Evolutionary conservation across 2,113 vertebrate genomes (phyloP).

Genomic region (Aptenodytes forsteri): DNA sequence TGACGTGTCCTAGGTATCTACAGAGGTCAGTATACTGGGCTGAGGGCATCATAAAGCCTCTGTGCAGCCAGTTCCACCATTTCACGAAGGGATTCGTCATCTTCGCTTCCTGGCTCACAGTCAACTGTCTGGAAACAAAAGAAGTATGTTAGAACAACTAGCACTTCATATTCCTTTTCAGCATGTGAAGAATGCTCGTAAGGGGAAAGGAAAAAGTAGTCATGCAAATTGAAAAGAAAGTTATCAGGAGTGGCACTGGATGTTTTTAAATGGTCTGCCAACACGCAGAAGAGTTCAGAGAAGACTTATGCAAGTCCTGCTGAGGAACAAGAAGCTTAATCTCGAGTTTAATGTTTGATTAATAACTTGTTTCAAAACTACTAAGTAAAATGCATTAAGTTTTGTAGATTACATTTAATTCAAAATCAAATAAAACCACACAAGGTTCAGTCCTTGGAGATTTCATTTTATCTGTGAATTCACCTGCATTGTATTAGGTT

Average conservation of each 20-base stretch:
- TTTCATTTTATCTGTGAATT: not conserved
- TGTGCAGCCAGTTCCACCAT: slow-evolving; percentile 90
- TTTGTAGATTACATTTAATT: not conserved
- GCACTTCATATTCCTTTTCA: not conserved
- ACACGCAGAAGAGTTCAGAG: not conserved
- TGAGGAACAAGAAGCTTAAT: not conserved
- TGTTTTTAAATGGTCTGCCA: not conserved
- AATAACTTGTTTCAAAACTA: not conserved
- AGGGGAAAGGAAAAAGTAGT: not conserved
- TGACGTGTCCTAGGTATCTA: not conserved
- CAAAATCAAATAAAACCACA: not conserved
- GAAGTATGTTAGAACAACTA: not conserved
- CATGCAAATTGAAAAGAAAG: not conserved
- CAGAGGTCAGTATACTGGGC: slow-evolving; percentile 78
- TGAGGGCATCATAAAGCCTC: slow-evolving; percentile 88
- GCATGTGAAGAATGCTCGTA: rapidly evolving
- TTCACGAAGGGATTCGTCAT: slow-evolving; percentile 89
- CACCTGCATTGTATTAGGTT: not conserved
- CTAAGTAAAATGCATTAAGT: not conserved
- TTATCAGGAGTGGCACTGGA: not conserved
- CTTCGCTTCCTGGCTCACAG: slow-evolving; percentile 83
- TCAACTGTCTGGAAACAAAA: slow-evolving; percentile 77
- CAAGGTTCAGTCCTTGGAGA: not conserved
- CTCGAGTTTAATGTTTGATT: not conserved
- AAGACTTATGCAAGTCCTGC: not conserved